Conservation (phyloP, 2,888 invertebrate species). For the Antheraea yamamai region DNA sequence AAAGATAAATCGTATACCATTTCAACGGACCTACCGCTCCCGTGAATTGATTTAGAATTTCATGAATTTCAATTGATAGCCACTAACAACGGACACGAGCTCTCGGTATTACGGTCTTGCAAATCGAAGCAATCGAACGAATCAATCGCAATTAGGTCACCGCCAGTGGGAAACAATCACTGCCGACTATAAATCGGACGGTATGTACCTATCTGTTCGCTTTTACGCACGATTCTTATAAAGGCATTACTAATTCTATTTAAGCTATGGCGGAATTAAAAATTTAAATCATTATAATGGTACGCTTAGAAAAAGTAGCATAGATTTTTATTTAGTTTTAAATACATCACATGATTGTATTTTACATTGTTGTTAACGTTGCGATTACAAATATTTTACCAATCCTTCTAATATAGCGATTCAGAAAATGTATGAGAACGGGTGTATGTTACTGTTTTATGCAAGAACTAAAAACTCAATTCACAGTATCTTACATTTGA, state of each 20-base stretch:
- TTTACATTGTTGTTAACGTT: no score
- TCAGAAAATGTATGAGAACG: no score
- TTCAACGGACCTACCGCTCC: neutral
- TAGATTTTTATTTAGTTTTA: no score
- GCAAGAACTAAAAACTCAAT: no score
- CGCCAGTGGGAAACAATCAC: slow-evolving; percentile 23
- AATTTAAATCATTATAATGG: neutral
- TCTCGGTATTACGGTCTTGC: slow-evolving; percentile 16
- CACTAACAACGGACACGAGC: slow-evolving; percentile 14
- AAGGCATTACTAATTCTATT: slow-evolving; percentile 7
- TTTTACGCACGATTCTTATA: slow-evolving; percentile 8
- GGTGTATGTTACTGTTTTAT: no score
- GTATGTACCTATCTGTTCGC: slow-evolving; percentile 7
- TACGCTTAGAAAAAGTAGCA: neutral
- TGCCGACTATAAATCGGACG: slow-evolving; percentile 21
- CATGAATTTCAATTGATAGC: slow-evolving; percentile 16
- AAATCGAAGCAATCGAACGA: slow-evolving; percentile 22
- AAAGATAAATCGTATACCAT: neutral
- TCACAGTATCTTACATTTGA: no score
- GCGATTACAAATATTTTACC: no score
- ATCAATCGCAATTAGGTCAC: slow-evolving; percentile 21
- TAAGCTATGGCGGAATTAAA: neutral
- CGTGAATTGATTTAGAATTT: slow-evolving; percentile 6
- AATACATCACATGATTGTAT: no score
- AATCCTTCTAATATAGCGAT: no score